phyloP scores from a whole-genome alignment of 1,140 invertebrate species.

The Musca vetustissima region DNA sequence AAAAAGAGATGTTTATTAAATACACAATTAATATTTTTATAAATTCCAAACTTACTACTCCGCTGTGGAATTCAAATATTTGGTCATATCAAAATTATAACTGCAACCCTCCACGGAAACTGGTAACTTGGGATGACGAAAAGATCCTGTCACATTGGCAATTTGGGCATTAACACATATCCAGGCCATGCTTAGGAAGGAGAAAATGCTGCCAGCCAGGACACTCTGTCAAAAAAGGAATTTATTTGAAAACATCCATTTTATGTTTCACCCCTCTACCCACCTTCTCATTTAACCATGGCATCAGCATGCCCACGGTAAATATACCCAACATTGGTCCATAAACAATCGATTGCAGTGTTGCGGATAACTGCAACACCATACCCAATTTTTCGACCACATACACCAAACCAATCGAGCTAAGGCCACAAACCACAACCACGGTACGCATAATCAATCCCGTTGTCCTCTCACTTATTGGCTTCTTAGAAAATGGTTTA shows the following conservation, averaged over 20 bases:
- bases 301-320: slow-evolving; percentile 78
- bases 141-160: slow-evolving; percentile 64
- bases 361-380: slow-evolving; percentile 71
- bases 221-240: slow-evolving; percentile 65
- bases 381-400: slow-evolving; percentile 73
- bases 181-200: slow-evolving; percentile 74
- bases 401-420: slow-evolving; percentile 71
- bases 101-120: slow-evolving; percentile 66
- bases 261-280: too few relatives aligned
- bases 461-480: slow-evolving; percentile 65
- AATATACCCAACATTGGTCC: slow-evolving; percentile 84
- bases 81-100: slow-evolving; percentile 56
- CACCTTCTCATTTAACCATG: slow-evolving; percentile 77
- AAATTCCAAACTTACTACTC: slow-evolving; percentile 41
- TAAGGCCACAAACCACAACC: slow-evolving; percentile 66
- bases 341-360: slow-evolving; percentile 68
- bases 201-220: slow-evolving; percentile 67
- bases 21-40: neutral
- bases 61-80: slow-evolving; percentile 56
- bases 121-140: slow-evolving; percentile 63
- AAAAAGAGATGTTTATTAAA: neutral
- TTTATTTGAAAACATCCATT: too few relatives aligned
- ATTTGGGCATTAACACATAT: slow-evolving; percentile 76
- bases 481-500: slow-evolving; percentile 64
- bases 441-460: slow-evolving; percentile 70